Evolutionary conservation across 2,888 invertebrate species (phyloP), one percentile per base, ranked within the genome.

Genomic region (Muscina levida): DNA sequence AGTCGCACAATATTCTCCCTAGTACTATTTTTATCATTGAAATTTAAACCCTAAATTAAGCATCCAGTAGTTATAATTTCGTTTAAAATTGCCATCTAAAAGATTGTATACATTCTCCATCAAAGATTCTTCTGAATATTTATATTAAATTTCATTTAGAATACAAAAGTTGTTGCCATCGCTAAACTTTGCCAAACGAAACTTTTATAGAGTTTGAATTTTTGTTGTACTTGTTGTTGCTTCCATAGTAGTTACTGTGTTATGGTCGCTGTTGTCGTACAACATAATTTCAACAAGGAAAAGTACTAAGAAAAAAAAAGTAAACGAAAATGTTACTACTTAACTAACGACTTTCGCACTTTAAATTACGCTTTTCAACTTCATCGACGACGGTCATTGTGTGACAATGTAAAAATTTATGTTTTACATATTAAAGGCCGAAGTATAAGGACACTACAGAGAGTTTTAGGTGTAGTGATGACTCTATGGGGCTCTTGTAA

Each of bases 301-400:
- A 31, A 31, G 31, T n/a, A n/a, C n/a, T n/a, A n/a, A n/a, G n/a
- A n/a, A n/a, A n/a, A n/a, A n/a, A n/a, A n/a, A 24, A 26, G 44
- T 46, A 62, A 46, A 44, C 42, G 62, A 65, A 46, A 46, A 15
- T 53, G 53, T 53, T 53, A 53, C 46, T 65, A 26, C 65, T 46
- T 46, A 46, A 15, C 65, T 65, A 65, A 65, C 65, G 65, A 65
- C 65, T 65, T 65, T 65, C 26, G 19, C 22, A 62, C 42, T 44
- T 65, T 46, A 15, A 65, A 65, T 24, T 53, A 24, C 53, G 24
- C 24, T 10, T 13, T 44, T 44, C 13, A 44, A 44, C 13, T 8
- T 13, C 44, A n/a, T 26, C 57, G 31, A 65, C 65, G 46, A 46
- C 22, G 26, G 46, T 24, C 15, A 46, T 65, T 65, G 19, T 62